Base-by-base conservation (phyloP, 2,888 invertebrate genomes). In the Priocnemis perturbator region DNA sequence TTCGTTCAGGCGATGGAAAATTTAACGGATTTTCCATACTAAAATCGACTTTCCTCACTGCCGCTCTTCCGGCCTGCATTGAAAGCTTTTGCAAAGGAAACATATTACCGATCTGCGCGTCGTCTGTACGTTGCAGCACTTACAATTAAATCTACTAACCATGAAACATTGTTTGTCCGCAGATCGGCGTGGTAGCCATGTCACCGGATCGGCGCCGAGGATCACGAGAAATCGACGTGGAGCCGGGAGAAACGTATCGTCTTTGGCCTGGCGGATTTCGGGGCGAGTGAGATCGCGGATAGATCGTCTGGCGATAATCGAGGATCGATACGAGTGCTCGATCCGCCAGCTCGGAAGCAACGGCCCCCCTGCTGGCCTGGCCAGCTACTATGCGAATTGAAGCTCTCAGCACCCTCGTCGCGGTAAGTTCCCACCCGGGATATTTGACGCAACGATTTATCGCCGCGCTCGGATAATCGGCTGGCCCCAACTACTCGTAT, bases 331-430 rank as follows among this genome's bases (percentile, higher is more conserved):
- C 69, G 69, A 68, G 67, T 72, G 73, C 78, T 85, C 85, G 85
- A 78, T 84, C 85, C 85, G 83, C 76, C 76, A 79, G 83, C 81
- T 79, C 83, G 75, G 74, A 78, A 85, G 80, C 83, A 80, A 85
- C 86, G 88, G 87, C 91, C 91, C 91, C 90, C 90, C 91, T 90
- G 91, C 91, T 91, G 91, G 90, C 90, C 89, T 89, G 91, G 91
- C 92, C 91, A 91, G 92, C 92, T 92, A 93, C 93, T 94, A 94
- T 94, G 94, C 94, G 92, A 93, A 93, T 94, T 93, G 93, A 92
- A 93, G 92, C 91, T 91, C 91, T 93, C 90, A 91, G 92, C 92
- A 92, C 92, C 92, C 92, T 94, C 92, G 93, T 94, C 92, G 94
- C 94, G 94, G 94, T 94, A 88, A 93, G 93, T 78, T 1, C 45